Evolutionary conservation across 2,888 invertebrate genomes (phyloP).

Genomic region (Cabera pusaria): DNA sequence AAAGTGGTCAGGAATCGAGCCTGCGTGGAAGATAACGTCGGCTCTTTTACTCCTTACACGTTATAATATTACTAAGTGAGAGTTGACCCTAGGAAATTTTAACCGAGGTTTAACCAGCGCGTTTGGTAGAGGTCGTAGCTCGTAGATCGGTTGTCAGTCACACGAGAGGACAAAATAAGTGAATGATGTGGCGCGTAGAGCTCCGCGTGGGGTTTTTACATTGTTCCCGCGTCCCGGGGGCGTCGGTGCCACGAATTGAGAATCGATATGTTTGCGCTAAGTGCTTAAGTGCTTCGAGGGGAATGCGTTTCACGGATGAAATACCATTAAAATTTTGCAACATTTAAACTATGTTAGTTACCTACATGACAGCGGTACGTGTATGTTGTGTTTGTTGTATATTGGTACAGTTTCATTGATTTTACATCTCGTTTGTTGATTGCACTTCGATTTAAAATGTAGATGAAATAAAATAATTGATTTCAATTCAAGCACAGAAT

Average conservation of each 20-base stretch:
- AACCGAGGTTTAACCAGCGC: conserved; percentile 70
- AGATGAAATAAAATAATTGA: too few relatives aligned
- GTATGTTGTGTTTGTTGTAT: not conserved
- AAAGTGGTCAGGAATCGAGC: conserved; percentile 81
- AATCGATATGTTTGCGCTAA: conserved; percentile 80
- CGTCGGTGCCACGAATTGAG: conserved; percentile 63
- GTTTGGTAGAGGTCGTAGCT: conserved; percentile 47
- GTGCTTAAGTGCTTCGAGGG: conserved; percentile 80
- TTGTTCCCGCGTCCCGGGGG: conserved; percentile 73
- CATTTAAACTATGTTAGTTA: conserved; percentile 51
- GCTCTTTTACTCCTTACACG: conserved; percentile 80
- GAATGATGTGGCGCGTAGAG: conserved; percentile 57
- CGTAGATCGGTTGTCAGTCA: conserved; percentile 43
- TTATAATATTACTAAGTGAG: conserved; percentile 77
- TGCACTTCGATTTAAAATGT: too few relatives aligned
- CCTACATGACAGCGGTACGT: conserved; percentile 32
- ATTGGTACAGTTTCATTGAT: too few relatives aligned
- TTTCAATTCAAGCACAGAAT: too few relatives aligned
- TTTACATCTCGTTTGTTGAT: too few relatives aligned
- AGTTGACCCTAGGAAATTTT: conserved; percentile 54
- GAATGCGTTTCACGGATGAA: conserved; percentile 72
- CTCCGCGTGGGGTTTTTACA: conserved; percentile 71
- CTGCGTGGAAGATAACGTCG: conserved; percentile 76
- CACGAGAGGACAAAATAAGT: conserved; percentile 66
- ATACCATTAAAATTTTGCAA: conserved; percentile 40